Evolutionary conservation across 92 coral and sea anemone genomes (phyloP).

Genomic region (Epizoanthus illoricatus): DNA sequence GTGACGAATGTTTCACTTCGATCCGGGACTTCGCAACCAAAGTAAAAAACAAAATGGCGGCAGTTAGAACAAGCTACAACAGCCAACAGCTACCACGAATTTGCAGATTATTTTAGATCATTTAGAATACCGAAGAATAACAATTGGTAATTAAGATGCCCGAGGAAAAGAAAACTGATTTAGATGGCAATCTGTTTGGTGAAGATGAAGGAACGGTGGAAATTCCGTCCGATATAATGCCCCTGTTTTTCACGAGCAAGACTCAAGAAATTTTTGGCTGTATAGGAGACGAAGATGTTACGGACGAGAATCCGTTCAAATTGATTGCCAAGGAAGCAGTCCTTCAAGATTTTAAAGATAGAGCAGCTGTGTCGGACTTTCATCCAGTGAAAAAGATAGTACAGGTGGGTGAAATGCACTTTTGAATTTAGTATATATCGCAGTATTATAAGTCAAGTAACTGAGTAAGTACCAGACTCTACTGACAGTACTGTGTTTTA

Average conservation of each 20-base stretch:
- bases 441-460: no score
- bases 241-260: slow-evolving; percentile 96
- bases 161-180: slow-evolving; percentile 72
- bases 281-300: slow-evolving; percentile 97
- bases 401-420: slow-evolving; percentile 61
- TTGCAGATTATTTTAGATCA: neutral
- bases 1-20: slow-evolving; percentile 74
- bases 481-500: no score
- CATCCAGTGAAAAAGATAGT: slow-evolving; percentile 92
- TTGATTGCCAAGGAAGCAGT: slow-evolving; percentile 80
- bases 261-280: slow-evolving; percentile 98
- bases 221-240: slow-evolving; percentile 81
- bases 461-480: no score
- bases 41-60: slow-evolving; percentile 78
- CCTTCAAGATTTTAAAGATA: slow-evolving; percentile 84
- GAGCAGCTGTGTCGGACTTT: slow-evolving; percentile 99
- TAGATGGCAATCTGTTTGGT: slow-evolving; percentile 50
- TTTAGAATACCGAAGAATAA: neutral
- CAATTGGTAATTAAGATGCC: slow-evolving; percentile 64
- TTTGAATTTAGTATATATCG: neutral
- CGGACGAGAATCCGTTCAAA: slow-evolving; percentile 91
- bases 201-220: slow-evolving; percentile 81
- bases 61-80: slow-evolving; percentile 28
- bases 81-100: neutral
- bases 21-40: slow-evolving; percentile 50